Evolutionary conservation across 2,797 vertebrate genomes (phyloP).

Genomic region (Varecia variegata): DNA sequence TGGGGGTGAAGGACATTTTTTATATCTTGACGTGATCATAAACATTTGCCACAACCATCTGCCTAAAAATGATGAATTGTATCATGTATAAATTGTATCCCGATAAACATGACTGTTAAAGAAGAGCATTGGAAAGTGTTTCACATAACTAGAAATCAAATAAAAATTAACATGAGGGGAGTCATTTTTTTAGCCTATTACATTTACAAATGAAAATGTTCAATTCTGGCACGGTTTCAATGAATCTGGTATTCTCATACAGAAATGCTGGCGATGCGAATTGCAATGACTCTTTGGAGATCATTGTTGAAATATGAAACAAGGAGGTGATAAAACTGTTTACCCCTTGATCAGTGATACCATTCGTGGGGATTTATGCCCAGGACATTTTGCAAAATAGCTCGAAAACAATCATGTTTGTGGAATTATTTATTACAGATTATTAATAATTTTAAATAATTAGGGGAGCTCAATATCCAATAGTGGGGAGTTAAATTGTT

Average conservation of each 20-base stretch:
- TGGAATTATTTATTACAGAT: not conserved
- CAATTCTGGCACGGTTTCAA: not conserved
- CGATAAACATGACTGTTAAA: not conserved
- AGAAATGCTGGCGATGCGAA: not conserved
- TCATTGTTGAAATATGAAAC: slow-evolving; percentile 12
- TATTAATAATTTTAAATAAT: slow-evolving; percentile 22
- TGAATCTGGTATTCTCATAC: not conserved
- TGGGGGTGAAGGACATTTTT: not conserved
- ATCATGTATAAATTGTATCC: not conserved
- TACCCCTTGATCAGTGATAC: not conserved
- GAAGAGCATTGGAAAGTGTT: not conserved
- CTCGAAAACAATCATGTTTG: not conserved
- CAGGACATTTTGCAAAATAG: not conserved
- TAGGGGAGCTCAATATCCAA: not conserved
- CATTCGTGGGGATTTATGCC: not conserved
- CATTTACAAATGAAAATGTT: not conserved
- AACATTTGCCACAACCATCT: not conserved
- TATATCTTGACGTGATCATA: not conserved
- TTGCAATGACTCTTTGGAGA: not conserved
- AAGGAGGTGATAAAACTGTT: slow-evolving; percentile 59
- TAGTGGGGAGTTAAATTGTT: not conserved
- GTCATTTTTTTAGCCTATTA: not conserved
- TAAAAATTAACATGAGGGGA: not conserved
- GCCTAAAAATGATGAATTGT: not conserved
- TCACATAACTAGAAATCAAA: not conserved